Evolutionary conservation across 2,113 vertebrate species (phyloP).

Genomic region (Hoplias malabaricus): DNA sequence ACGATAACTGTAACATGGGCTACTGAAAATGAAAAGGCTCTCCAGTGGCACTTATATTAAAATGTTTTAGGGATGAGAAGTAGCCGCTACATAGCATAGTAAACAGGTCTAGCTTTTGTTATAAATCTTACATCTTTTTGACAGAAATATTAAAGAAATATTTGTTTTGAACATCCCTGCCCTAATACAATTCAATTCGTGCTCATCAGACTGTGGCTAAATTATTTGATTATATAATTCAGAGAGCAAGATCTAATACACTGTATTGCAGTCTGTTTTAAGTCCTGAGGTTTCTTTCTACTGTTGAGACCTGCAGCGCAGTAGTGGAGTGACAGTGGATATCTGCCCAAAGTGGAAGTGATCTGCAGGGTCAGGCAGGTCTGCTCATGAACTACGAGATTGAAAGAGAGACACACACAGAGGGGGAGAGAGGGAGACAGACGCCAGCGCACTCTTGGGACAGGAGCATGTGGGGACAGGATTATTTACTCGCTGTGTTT

Average conservation of each 20-base stretch:
- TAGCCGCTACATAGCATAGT: no score
- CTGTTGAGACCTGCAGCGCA: conserved; percentile 25
- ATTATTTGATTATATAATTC: no score
- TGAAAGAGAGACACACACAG: conserved; percentile 23
- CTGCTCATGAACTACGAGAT: conserved; percentile 42
- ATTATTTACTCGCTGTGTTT: conserved; percentile 85
- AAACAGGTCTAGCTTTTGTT: no score
- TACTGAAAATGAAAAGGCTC: no score
- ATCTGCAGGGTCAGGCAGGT: conserved; percentile 48
- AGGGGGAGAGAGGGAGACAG: conserved; percentile 13
- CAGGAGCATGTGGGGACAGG: conserved; percentile 76
- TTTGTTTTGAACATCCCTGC: no score
- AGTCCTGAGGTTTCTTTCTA: conserved; percentile 32
- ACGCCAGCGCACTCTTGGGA: conserved; percentile 68
- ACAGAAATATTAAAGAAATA: no score
- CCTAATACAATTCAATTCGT: no score
- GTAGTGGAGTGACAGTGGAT: conserved; percentile 36
- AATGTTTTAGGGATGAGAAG: no score
- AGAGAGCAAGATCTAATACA: background rate
- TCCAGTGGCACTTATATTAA: no score
- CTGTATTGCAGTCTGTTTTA: background rate
- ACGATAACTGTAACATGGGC: no score
- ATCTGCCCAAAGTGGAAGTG: conserved; percentile 41
- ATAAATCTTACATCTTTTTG: no score
- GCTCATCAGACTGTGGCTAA: no score